A percentile compares a stretch with the other conserved stretches of the same genome.
Conservation (phyloP, 2,888 invertebrate species). For the Sturmia bella region DNA sequence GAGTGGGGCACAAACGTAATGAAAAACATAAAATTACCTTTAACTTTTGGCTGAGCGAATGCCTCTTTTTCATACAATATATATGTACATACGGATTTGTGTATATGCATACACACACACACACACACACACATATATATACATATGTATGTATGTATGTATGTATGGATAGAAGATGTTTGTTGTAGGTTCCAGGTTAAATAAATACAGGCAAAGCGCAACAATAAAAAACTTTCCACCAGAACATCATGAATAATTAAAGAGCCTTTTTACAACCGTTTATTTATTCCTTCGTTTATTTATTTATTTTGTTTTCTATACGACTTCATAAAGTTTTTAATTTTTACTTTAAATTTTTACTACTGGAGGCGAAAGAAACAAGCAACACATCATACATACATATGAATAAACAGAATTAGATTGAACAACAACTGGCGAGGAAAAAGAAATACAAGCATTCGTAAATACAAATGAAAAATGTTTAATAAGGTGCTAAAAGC, state of each 20-base stretch:
- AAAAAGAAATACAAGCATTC: neutral
- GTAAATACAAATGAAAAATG: constrained; percentile 26
- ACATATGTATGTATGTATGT: neutral
- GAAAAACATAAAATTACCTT: constrained; percentile 16
- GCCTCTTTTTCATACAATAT: neutral
- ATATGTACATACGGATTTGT: neutral
- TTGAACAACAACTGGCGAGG: constrained; percentile 6
- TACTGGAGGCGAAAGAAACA: constrained; percentile 21
- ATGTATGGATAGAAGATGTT: constrained; percentile 23
- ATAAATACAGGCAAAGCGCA: constrained; percentile 40
- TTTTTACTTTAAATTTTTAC: too few relatives aligned
- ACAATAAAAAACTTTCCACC: constrained; percentile 41
- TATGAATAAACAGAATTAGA: constrained; percentile 26
- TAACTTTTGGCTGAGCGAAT: constrained; percentile 19
- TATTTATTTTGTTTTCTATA: neutral
- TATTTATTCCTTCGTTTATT: neutral
- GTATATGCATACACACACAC: neutral
- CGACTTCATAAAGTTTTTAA: neutral
- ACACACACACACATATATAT: neutral
- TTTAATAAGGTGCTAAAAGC: constrained; percentile 46
- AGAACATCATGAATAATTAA: constrained; percentile 64
- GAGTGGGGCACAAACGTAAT: constrained; percentile 11
- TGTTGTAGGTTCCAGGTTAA: constrained; percentile 35
- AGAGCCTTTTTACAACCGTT: constrained; percentile 5
- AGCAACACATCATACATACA: constrained; percentile 24